Evolutionary conservation across 2,888 invertebrate genomes (phyloP), one percentile per base, ranked within the genome.

Genomic region (Coecobrya sp.): DNA sequence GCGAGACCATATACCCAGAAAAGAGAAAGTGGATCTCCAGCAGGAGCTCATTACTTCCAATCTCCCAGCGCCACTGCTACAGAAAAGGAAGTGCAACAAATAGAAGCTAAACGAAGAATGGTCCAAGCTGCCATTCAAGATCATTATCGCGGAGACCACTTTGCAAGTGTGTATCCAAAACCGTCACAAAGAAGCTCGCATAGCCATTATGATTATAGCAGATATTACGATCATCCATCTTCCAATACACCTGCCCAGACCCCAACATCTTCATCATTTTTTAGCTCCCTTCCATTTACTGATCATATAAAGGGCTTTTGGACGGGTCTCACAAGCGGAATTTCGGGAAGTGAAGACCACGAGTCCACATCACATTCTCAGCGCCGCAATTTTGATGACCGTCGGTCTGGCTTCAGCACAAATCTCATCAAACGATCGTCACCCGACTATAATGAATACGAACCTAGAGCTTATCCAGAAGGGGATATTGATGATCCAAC

Each of bases 91-190:
- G 70, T 87, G 16, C 91, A 91, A 22, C 55, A 87, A 62, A 87
- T 73, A n/a, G 91, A 91, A 87, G 91, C 91, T 0, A 91, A 91
- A 16, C n/a, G 87, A 13, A 68, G 91, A 62, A 91, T 91, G 91
- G 91, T 91, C 2, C 91, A 91, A 52, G 86, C 91, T n/a, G 91
- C 91, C 11, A 82, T 91, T 19, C 91, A 91, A 73, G 73, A 87
- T 25, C 91, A 91, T 19, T 87, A 87, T n/a, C n/a, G 91, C 16
- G 49, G 62, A 1, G 73, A 84, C 55, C 91, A 91, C 13, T 91
- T 91, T 87, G 70, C 81, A 0, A 87, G 91, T 30, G 91, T 82
- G 1, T 91, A 91, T 30, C 91, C 91, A 30, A 81, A 86, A 22
- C 86, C 85, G 3, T 55, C 81, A 0, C 42, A 86, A 19, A 70